Evolutionary conservation across 1,140 invertebrate genomes (phyloP), one percentile per base, ranked within the genome.

Genomic region (Chironomus tepperi): DNA sequence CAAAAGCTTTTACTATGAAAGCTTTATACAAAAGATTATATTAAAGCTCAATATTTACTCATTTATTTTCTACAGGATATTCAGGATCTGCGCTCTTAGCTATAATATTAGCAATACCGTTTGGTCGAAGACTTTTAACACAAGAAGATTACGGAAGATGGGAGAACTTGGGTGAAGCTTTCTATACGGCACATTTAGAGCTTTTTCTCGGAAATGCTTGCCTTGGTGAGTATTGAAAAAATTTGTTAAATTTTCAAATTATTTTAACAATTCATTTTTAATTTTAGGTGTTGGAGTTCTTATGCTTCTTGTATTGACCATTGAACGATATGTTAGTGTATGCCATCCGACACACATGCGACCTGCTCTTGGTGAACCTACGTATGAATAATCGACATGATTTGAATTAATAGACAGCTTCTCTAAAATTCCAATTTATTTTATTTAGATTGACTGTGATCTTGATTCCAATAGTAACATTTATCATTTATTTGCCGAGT

Each of bases 271-370:
- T 75, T 18, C 7, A 16, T 73, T 9, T 47, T 43, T 74, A 8
- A 74, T 75, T 77, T 10, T 77, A 89, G 89, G 89, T 18, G 85
- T 90, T 2, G 88, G 91, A 12, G 91, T 93, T 0, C 87, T 94
- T 83, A 91, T 91, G 88, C 86, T 94, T 6, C 85, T 93, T 42
- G 91, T 90, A 12, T 85, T 94, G 76, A 93, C 91, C 10, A 84
- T 92, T 16, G 92, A 93, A 80, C 85, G 92, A 8, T 94, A 93
- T 82, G 86, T 93, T 2, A 92, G 91, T 57, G 91, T 94, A 1
- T 94, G 92, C 78, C 90, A 91, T 82, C 90, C 91, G 18, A 87
- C 88, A 12, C 84, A 86, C 83, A 80, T 88, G 76, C 80, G 89
- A 77, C 84, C 88, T 0, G 85, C 82, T 84, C 83, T 84, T 85